phyloP scores from a whole-genome alignment of 2,113 vertebrate species.

The Blennius ocellaris region DNA sequence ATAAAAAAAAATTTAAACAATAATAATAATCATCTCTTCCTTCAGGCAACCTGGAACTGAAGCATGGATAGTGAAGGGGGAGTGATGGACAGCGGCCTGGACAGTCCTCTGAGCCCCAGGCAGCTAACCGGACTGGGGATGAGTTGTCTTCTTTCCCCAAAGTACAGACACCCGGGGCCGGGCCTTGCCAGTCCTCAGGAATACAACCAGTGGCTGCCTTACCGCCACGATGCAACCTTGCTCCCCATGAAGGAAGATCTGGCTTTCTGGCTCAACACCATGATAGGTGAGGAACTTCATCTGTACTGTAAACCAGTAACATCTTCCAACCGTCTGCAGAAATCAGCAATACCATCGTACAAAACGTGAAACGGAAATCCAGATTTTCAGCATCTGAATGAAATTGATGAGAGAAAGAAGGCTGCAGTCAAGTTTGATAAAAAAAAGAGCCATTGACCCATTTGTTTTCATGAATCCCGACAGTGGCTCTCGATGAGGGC shows the following conservation, averaged over 20 bases:
- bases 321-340: background rate
- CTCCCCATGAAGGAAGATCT: slow-evolving; percentile 98
- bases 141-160: slow-evolving; percentile 79
- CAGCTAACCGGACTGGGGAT: slow-evolving; percentile 67
- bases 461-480: slow-evolving; percentile 47
- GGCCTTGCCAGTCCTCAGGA: slow-evolving; percentile 93
- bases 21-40: too few relatives aligned
- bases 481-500: slow-evolving; percentile 34
- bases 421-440: slow-evolving; percentile 6
- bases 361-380: too few relatives aligned
- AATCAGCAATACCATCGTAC: background rate
- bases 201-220: slow-evolving; percentile 95
- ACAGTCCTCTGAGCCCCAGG: slow-evolving; percentile 71
- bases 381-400: too few relatives aligned
- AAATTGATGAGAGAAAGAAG: background rate
- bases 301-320: background rate
- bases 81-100: slow-evolving; percentile 82
- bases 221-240: slow-evolving; percentile 93
- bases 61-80: slow-evolving; percentile 65
- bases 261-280: slow-evolving; percentile 92
- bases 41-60: background rate
- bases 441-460: slow-evolving; percentile 34
- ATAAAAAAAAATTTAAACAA: background rate
- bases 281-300: slow-evolving; percentile 86
- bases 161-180: slow-evolving; percentile 85